Conservation (phyloP, 2,797 vertebrate species). For the Onychomys torridus region DNA sequence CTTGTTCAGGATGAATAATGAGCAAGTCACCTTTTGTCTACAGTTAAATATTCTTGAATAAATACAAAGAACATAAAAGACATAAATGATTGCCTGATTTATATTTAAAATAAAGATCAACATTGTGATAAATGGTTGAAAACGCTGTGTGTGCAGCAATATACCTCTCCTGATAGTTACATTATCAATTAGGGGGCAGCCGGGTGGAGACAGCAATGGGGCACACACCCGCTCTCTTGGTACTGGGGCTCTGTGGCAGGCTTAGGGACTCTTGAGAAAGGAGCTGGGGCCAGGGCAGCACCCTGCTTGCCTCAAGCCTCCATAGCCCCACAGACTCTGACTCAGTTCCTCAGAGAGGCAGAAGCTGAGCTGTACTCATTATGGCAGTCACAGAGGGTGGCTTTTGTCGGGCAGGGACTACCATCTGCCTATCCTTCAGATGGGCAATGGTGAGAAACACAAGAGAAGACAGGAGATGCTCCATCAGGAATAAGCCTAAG, state of each 20-base stretch:
- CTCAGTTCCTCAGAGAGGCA: not conserved
- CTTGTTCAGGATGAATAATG: conserved; percentile 96
- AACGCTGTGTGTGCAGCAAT: conserved; percentile 87
- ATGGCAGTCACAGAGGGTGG: too few relatives aligned
- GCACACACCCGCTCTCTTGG: not conserved
- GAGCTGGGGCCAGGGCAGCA: not conserved
- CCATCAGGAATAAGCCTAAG: not conserved
- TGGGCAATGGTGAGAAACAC: not conserved
- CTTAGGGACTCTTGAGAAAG: conserved; percentile 34
- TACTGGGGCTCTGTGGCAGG: not conserved
- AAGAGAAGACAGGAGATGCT: not conserved
- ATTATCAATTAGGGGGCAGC: conserved; percentile 83
- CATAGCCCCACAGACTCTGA: rapidly evolving
- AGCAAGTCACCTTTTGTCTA: conserved; percentile 97
- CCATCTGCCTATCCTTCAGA: not conserved
- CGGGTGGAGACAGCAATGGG: conserved; percentile 46
- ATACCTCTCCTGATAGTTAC: conserved; percentile 86
- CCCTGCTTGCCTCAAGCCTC: not conserved
- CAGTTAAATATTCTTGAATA: conserved; percentile 96
- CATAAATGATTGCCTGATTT: conserved; percentile 93
- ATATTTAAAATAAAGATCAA: conserved; percentile 93
- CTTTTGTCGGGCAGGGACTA: not conserved
- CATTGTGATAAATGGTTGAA: conserved; percentile 91
- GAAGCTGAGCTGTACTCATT: not conserved
- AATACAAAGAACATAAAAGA: conserved; percentile 92